A percentile compares a stretch with the other conserved stretches of the same genome.
phyloP scores from a whole-genome alignment of 2,888 invertebrate species.

The Orchesellides sinensis region DNA sequence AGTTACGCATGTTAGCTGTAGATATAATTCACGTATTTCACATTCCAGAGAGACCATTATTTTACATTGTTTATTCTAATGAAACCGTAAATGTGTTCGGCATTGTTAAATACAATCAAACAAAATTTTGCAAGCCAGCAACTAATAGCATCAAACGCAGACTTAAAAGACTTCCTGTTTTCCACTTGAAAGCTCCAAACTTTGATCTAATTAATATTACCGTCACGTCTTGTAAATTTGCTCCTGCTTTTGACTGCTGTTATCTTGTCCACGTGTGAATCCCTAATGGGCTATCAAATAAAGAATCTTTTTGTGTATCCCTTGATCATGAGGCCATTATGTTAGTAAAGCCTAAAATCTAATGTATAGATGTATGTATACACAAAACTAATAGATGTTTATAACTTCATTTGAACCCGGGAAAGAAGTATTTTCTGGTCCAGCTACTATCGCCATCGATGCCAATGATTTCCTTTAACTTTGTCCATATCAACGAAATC shows the following conservation, averaged over 20 bases:
- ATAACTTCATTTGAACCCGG: too few relatives aligned
- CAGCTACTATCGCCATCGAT: not conserved
- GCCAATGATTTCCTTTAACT: not conserved
- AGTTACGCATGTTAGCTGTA: too few relatives aligned
- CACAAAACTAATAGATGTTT: too few relatives aligned
- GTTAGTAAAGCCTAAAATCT: too few relatives aligned
- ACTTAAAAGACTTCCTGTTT: constrained; percentile 11
- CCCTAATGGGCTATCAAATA: constrained; percentile 9
- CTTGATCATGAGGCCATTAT: too few relatives aligned
- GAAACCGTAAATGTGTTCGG: not conserved
- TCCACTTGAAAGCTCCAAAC: constrained; percentile 7
- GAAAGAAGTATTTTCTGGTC: too few relatives aligned
- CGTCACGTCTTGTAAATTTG: constrained; percentile 25
- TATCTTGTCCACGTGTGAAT: constrained; percentile 22
- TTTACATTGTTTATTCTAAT: not conserved
- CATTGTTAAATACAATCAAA: not conserved
- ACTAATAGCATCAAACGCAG: not conserved
- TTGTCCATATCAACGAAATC: not conserved
- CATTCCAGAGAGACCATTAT: not conserved
- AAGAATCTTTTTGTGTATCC: too few relatives aligned
- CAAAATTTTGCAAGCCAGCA: not conserved
- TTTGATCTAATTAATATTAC: constrained; percentile 30
- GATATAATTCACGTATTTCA: too few relatives aligned
- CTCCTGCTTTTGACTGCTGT: constrained; percentile 16
- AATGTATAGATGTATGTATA: too few relatives aligned